Percentiles rank a stretch among this genome's conserved stretches.
phyloP scores from a whole-genome alignment of 1,140 invertebrate genomes.

The Melanaphis sacchari region DNA sequence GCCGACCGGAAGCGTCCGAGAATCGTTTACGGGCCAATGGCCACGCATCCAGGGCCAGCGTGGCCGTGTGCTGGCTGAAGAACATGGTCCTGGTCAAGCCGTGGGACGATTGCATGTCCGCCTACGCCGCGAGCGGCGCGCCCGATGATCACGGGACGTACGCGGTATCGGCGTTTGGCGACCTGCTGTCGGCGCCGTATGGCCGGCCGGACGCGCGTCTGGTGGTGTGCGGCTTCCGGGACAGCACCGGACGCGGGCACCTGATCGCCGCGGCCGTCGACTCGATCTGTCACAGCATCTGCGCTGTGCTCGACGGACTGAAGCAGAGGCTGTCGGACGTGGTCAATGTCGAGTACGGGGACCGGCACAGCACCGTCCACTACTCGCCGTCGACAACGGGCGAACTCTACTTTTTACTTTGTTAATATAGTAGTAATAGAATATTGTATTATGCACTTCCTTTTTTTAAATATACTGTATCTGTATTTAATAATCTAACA shows the following conservation, averaged over 20 bases:
- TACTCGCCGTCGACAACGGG: no score
- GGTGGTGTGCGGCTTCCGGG: slow-evolving; percentile 37
- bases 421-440: no score
- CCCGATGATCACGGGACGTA: not conserved
- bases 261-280: not conserved
- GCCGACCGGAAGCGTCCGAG: not conserved
- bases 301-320: no score
- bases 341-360: no score
- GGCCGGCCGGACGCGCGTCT: not conserved
- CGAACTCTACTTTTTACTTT: no score
- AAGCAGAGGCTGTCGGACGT: no score
- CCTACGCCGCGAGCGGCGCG: not conserved
- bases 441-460: no score
- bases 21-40: not conserved
- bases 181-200: not conserved
- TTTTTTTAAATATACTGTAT: no score
- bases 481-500: no score
- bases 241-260: not conserved
- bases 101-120: not conserved
- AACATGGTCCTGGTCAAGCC: not conserved
- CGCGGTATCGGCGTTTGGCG: not conserved
- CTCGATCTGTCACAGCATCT: not conserved
- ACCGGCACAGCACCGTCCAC: no score
- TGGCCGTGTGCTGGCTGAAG: not conserved
- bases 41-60: not conserved